Evolutionary conservation across 2,888 invertebrate genomes (phyloP).

Genomic region (Limnephilus auricula): DNA sequence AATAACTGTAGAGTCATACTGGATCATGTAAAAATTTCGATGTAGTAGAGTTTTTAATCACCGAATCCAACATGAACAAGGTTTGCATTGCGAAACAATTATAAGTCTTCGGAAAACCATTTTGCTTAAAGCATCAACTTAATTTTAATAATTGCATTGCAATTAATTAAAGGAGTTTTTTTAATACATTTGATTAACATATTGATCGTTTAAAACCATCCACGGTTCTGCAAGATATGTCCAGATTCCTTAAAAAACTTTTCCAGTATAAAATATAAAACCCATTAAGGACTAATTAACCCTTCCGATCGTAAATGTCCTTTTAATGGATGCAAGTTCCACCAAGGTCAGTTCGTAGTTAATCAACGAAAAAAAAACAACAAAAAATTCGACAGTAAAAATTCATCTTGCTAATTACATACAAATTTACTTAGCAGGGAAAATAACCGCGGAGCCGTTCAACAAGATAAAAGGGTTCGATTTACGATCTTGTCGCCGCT

Average conservation of each 20-base stretch:
- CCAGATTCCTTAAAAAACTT: background rate
- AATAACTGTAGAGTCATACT: no score
- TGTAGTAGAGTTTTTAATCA: no score
- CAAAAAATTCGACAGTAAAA: constrained; percentile 28
- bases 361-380: constrained; percentile 55
- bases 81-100: background rate
- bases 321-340: background rate
- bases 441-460: constrained; percentile 59
- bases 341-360: constrained; percentile 17
- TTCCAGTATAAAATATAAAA: constrained; percentile 25
- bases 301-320: constrained; percentile 2
- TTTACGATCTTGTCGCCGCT: constrained; percentile 44
- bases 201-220: background rate
- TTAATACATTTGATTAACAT: background rate
- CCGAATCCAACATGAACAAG: no score
- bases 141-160: no score
- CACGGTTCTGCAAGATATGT: background rate
- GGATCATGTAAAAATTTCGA: no score
- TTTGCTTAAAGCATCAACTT: no score
- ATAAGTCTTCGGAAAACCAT: no score
- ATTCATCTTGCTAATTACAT: constrained; percentile 65
- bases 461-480: constrained; percentile 49
- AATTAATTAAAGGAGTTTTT: background rate
- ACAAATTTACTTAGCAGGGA: constrained; percentile 66
- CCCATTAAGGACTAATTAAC: constrained; percentile 45